Evolutionary conservation across 2,888 invertebrate species (phyloP).

Genomic region (Latrodectus hesperus): DNA sequence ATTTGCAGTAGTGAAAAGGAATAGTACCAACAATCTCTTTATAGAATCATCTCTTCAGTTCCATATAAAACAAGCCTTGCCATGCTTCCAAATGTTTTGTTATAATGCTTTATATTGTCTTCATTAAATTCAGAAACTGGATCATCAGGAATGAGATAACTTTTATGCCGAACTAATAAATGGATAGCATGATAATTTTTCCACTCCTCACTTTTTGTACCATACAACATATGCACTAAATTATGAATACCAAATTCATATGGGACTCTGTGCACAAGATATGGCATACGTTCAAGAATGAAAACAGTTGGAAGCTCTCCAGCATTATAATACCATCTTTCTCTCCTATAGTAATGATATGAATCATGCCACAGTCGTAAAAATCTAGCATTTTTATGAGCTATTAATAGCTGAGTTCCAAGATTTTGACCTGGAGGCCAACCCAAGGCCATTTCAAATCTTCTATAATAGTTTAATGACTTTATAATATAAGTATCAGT

Average conservation of each 20-base stretch:
- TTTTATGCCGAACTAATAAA: conserved; percentile 74
- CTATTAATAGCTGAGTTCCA: conserved; percentile 74
- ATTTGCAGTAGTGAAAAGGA: too few species aligned
- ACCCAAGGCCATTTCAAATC: conserved; percentile 74
- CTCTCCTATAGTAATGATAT: conserved; percentile 73
- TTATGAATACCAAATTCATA: conserved; percentile 75
- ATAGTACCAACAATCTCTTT: too few species aligned
- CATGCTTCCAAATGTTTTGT: conserved; percentile 72
- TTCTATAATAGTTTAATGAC: conserved; percentile 73
- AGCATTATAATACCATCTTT: conserved; percentile 75
- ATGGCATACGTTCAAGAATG: conserved; percentile 73
- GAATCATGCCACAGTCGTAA: conserved; percentile 74
- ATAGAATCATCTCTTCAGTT: background rate
- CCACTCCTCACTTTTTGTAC: conserved; percentile 72
- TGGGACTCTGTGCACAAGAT: conserved; percentile 74
- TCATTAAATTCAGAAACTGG: conserved; percentile 70
- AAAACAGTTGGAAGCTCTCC: conserved; percentile 75
- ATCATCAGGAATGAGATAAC: conserved; percentile 71
- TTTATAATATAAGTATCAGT: conserved; percentile 74
- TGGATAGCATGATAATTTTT: conserved; percentile 73
- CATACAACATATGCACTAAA: conserved; percentile 73
- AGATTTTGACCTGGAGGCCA: conserved; percentile 74
- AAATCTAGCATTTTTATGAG: conserved; percentile 74
- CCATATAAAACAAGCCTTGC: conserved; percentile 70
- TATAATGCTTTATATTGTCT: conserved; percentile 71